Base-by-base conservation (phyloP, 2,113 vertebrate genomes). In the Holacanthus passer region DNA sequence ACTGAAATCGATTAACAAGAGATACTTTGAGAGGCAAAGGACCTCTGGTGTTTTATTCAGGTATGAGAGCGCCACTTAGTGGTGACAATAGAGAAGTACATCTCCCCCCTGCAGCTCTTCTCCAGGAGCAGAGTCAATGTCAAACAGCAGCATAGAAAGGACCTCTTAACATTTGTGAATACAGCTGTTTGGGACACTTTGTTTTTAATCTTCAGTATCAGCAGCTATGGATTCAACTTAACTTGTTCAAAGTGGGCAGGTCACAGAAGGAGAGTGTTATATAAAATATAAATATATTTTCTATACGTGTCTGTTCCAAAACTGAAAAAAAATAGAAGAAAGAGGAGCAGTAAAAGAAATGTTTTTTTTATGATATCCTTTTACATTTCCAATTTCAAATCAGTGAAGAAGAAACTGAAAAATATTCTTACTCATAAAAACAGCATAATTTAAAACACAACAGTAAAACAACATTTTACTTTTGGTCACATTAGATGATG, bases 31-130 rank as follows among this genome's bases (percentile, higher is more conserved):
- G 2, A 10, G 16, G 29, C 39, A 17, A 17, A 20, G 31, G 0
- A 24, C 35, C 47, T 20, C 58, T 71, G 48, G 10, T 52, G 55
- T 48, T 70, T n/a, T 22, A 53, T 13, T 27, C 14, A 67, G 50
- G 69, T 5, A 17, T 12, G 43, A 86, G 14, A 10, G 63, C 67
- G 59, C 88, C 88, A 5, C 77, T 10, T 31, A 73, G 79, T 79
- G 90, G 90, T 32, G 27, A 73, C 0, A 67, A 4, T 32, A 0
- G 10, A 56, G 22, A 85, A 53, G 22, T 55, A 37, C 77, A 52
- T 0, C 19, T 48, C 0, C 27, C n/a, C 5, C n/a, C 0, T 29
- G 27, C 22, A 1, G 13, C 29, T 24, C 29, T 11, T 31, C 39
- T 20, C 12, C 8, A 72, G 24, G 4, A 52, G 22, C 9, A 56